phyloP scores from a whole-genome alignment of 37 sponge, comb jelly and placozoan genomes.

The Ianthella basta region DNA sequence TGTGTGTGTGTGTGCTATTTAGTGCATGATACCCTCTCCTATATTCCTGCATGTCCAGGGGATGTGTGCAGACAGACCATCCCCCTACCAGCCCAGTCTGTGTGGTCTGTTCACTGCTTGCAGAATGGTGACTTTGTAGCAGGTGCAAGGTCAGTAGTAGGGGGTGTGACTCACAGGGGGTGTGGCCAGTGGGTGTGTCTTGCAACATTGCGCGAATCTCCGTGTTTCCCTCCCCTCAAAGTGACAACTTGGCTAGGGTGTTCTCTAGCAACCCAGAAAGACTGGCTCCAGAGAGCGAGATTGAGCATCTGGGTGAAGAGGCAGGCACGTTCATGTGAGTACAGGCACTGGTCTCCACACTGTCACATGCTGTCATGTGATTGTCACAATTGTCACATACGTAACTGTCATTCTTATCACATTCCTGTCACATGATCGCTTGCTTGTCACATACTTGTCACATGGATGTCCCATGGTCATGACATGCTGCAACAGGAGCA shows the following conservation, averaged over 20 bases:
- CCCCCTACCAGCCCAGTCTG: constrained; percentile 60
- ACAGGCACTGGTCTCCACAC: too few relatives aligned
- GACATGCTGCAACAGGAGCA: neutral
- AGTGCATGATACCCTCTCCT: neutral
- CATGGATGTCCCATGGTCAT: too few relatives aligned
- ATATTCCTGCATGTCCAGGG: constrained; percentile 25
- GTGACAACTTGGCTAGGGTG: constrained; percentile 70
- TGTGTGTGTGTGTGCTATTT: neutral
- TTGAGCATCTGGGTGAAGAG: constrained; percentile 42
- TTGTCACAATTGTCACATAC: too few relatives aligned
- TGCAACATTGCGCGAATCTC: neutral
- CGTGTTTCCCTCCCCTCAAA: neutral
- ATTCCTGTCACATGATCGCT: too few relatives aligned
- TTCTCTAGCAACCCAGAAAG: constrained; percentile 53
- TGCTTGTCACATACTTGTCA: too few relatives aligned
- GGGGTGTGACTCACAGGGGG: too few relatives aligned
- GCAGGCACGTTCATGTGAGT: constrained; percentile 74
- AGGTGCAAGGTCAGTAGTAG: constrained; percentile 69
- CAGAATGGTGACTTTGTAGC: constrained; percentile 68
- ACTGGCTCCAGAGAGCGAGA: constrained; percentile 49
- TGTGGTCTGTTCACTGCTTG: constrained; percentile 72
- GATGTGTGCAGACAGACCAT: constrained; percentile 67
- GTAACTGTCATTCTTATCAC: too few relatives aligned
- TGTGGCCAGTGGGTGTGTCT: neutral
- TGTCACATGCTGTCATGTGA: too few relatives aligned